These are phyloP conservation scores for Steinernema carpocapsae DNA, from an alignment of 2,888 invertebrate genomes.

Conservation along the genomic window DNA sequence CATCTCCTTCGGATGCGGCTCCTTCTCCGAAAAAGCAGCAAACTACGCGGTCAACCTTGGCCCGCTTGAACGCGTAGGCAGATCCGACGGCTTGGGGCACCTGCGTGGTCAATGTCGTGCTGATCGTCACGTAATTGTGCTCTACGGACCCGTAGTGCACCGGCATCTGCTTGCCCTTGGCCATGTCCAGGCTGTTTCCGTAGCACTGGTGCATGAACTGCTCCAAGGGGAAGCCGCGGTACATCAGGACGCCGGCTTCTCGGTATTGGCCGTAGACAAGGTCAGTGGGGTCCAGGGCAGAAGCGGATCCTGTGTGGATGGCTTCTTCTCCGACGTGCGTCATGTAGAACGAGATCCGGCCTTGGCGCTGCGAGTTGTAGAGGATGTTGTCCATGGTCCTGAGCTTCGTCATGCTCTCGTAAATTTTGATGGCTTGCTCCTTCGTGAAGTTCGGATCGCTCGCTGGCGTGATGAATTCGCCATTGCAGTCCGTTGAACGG, in stretches of 20 bases:
- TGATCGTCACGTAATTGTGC: conserved; percentile 88
- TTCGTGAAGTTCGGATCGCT: conserved; percentile 63
- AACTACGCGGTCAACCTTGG: conserved; percentile 74
- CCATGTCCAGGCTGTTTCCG: conserved; percentile 82
- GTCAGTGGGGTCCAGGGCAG: conserved; percentile 82
- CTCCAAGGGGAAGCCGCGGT: conserved; percentile 83
- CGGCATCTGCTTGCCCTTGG: conserved; percentile 84
- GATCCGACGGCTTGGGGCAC: conserved; percentile 96
- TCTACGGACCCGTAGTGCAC: conserved; percentile 90
- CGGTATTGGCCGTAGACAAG: conserved; percentile 93
- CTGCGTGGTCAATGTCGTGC: conserved; percentile 93
- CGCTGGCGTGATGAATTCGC: conserved; percentile 57
- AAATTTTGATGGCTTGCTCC: conserved; percentile 78
- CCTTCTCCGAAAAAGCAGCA: conserved; percentile 78
- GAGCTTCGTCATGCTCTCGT: conserved; percentile 85
- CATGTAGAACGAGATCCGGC: conserved; percentile 98
- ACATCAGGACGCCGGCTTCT: conserved; percentile 86
- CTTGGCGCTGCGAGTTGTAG: conserved; percentile 93
- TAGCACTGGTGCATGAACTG: conserved; percentile 95
- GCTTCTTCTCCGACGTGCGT: conserved; percentile 97
- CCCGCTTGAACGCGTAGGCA: conserved; percentile 87
- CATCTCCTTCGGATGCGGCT: conserved; percentile 97
- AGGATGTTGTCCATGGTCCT: conserved; percentile 92
- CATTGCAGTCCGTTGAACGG: conserved; percentile 62
- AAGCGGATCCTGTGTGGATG: conserved; percentile 91